Conservation (phyloP, 2,888 invertebrate species). For the Lithophane leautieri region DNA sequence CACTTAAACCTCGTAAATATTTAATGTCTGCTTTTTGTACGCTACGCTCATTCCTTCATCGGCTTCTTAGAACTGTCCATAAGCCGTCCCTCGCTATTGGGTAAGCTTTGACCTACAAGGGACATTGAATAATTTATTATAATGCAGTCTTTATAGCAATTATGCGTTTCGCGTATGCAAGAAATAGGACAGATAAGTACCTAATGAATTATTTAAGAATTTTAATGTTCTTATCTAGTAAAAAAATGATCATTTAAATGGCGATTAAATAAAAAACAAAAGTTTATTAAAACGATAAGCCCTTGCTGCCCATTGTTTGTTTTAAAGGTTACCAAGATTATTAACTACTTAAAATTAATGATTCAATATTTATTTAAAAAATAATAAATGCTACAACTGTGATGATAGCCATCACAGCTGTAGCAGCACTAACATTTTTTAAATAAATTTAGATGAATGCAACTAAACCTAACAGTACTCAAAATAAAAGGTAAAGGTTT, state of each 20-base stretch:
- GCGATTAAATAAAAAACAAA: neutral
- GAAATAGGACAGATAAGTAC: constrained; percentile 5
- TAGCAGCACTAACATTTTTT: too few species aligned
- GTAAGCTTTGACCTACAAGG: constrained; percentile 53
- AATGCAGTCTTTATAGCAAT: constrained; percentile 33
- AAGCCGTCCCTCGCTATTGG: constrained; percentile 43
- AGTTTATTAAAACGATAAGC: constrained; percentile 19
- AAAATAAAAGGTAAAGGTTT: constrained; percentile 15
- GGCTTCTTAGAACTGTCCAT: constrained; percentile 67
- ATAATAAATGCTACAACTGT: too few species aligned
- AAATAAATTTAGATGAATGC: constrained; percentile 2
- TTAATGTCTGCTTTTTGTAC: constrained; percentile 71
- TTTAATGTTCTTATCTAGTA: constrained; percentile 8
- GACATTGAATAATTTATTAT: constrained; percentile 45
- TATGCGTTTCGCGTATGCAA: neutral
- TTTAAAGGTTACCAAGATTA: constrained; percentile 28
- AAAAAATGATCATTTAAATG: constrained; percentile 13
- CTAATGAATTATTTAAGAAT: constrained; percentile 12
- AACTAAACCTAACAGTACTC: constrained; percentile 12
- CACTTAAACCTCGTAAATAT: constrained; percentile 73
- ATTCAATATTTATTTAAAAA: neutral
- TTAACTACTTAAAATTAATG: neutral
- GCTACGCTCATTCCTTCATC: constrained; percentile 57
- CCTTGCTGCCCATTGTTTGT: constrained; percentile 1
- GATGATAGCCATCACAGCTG: too few species aligned